Evolutionary conservation across 2,113 vertebrate genomes (phyloP).

Genomic region (Pandion haliaetus): DNA sequence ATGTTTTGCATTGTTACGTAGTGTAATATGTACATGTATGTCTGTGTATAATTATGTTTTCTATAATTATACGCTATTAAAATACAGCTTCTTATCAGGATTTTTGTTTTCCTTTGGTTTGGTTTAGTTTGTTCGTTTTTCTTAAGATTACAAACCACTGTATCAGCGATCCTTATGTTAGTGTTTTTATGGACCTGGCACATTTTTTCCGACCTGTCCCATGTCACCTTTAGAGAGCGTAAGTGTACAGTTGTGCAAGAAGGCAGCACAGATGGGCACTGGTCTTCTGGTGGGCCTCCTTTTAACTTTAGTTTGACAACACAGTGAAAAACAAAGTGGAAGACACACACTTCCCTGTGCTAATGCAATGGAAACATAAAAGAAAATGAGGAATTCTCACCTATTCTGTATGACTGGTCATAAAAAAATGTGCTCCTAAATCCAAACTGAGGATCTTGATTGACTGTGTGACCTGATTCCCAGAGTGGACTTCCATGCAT

Average conservation of each 20-base stretch:
- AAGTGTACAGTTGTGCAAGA: background rate
- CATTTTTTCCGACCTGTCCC: background rate
- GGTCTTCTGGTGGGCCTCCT: background rate
- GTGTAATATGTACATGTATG: slow-evolving; percentile 63
- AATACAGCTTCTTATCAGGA: slow-evolving; percentile 55
- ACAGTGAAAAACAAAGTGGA: background rate
- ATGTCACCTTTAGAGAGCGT: background rate
- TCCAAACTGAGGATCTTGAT: background rate
- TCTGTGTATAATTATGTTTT: slow-evolving; percentile 61
- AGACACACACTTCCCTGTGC: background rate
- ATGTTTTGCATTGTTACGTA: slow-evolving; percentile 71
- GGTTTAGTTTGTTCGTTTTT: slow-evolving; percentile 32
- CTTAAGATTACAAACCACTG: slow-evolving; percentile 64
- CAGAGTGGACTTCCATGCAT: background rate
- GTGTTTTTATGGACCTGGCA: slow-evolving; percentile 22
- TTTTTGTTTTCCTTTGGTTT: slow-evolving; percentile 24
- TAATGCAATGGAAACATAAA: background rate
- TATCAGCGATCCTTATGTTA: slow-evolving; percentile 29
- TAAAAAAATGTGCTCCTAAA: background rate
- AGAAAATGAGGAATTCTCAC: background rate
- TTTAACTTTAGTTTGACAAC: background rate
- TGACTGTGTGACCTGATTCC: background rate
- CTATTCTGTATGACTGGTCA: background rate
- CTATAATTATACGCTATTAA: slow-evolving; percentile 64
- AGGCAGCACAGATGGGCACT: background rate